Base-by-base conservation (phyloP, 2,888 invertebrate species). In the Andrena praecox region DNA sequence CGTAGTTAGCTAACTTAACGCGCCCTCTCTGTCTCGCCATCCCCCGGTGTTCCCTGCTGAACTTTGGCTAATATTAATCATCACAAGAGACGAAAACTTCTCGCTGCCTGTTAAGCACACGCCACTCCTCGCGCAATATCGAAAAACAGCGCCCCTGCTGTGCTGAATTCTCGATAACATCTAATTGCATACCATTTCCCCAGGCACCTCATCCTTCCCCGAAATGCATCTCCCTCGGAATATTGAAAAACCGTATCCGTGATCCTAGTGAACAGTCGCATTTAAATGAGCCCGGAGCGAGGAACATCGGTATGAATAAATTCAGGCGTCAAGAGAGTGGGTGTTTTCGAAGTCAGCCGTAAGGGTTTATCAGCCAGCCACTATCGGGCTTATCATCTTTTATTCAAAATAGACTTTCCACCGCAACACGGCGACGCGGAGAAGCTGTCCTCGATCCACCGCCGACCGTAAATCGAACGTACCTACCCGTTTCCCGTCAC, bases 1-100 rank as follows among this genome's bases (percentile, higher is more conserved):
- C n/a, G 64, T 54, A 76, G 71, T 82, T 77, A 54, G 48, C 33
- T 42, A 66, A 82, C 64, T 76, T 73, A 60, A 35, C 59, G 48
- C 59, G 56, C 50, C 68, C 42, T 62, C 71, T 24, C 35, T 31
- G 54, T 63, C 59, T 33, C 50, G 33, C 10, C 69, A 12, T 50
- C 29, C 27, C 56, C 33, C 42, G 42, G 12, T 24, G 27, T 31
- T 67, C 42, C 70, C 33, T 42, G 66, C 50, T 59, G 54, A 79
- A 80, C 64, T 72, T 64, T n/a, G 2, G 27, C 31, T 59, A 48
- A 77, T 83, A 82, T 82, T 84, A 84, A 84, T 84, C 82, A 72
- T 24, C 73, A 6, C 27, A 63, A 71, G 71, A 73, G 75, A 29
- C 42, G 62, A 81, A 76, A 82, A 75, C 64, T 76, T 68, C 33